Evolutionary conservation across 2,797 vertebrate species (phyloP), one percentile per base, ranked within the genome.

Genomic region (Choloepus didactylus): DNA sequence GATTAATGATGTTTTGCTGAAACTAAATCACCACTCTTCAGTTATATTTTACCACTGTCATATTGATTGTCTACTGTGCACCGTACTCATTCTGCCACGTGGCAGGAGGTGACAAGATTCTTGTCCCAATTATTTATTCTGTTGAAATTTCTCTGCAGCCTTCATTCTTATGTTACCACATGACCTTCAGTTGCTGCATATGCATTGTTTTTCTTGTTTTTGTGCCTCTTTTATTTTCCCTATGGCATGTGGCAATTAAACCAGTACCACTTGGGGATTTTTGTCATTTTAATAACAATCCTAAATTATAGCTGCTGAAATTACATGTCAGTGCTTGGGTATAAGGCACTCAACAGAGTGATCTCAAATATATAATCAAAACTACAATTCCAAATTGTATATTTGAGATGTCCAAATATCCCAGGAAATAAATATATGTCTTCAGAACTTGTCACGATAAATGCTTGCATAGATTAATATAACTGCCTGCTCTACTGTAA

Each of bases 221-320:
- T 69, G 7, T 73, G 76, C 21, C 21, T 70, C 44, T 18, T 70
- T 70, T 67, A 21, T 80, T 87, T 93, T 49, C 31, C 18, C 25
- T 31, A 38, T 25, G 44, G 46, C 14, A 91, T 81, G 12, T 59
- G 9, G 23, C 49, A 91, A 75, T 79, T 87, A 77, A 70, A 86
- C 21, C 38, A 23, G 9, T 67, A 46, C n/a, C 66, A 41, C 35
- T 83, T 83, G 41, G 44, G 60, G 35, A 76, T 46, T 62, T 79
- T 90, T 72, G 23, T 83, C 35, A 90, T 62, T 92, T 95, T 90
- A 56, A 90, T 95, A 38, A 83, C 27, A 73, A 54, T 72, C n/a
- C 5, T 19, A 87, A 59, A 56, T 19, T 54, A 25, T 44, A 83
- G 15, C 12, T 87, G 56, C 49, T 67, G 54, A 90, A 94, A 96